phyloP scores from a whole-genome alignment of 2,797 vertebrate genomes.

The Erpetoichthys calabaricus region DNA sequence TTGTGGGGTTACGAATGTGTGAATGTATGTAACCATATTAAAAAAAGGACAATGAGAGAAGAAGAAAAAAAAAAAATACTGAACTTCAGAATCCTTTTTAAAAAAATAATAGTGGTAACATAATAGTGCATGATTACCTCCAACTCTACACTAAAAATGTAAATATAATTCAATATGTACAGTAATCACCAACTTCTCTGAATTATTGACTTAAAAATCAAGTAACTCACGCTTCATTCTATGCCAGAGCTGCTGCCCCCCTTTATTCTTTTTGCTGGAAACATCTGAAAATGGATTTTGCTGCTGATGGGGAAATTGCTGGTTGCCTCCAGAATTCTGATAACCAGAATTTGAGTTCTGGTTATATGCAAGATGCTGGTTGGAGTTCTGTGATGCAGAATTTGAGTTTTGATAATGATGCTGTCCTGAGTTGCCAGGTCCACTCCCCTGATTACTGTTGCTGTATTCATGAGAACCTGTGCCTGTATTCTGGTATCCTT shows the following conservation, averaged over 20 bases:
- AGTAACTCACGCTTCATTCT: slow-evolving; percentile 71
- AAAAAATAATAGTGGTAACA: too few relatives aligned
- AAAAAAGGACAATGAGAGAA: not conserved
- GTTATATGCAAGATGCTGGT: slow-evolving; percentile 10
- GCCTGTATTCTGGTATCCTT: too few relatives aligned
- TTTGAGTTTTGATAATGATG: too few relatives aligned
- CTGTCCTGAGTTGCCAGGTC: not conserved
- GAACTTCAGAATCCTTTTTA: too few relatives aligned
- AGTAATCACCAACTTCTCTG: too few relatives aligned
- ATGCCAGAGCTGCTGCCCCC: slow-evolving; percentile 75
- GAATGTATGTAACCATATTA: not conserved
- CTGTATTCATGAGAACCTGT: not conserved
- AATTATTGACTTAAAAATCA: too few relatives aligned
- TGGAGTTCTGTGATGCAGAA: slow-evolving; percentile 22
- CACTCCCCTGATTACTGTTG: slow-evolving; percentile 14
- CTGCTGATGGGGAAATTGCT: slow-evolving; percentile 14
- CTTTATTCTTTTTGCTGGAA: slow-evolving; percentile 48
- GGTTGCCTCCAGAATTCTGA: slow-evolving; percentile 8
- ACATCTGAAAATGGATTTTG: slow-evolving; percentile 30
- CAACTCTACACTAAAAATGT: too few relatives aligned
- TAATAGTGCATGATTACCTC: too few relatives aligned
- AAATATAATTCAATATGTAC: too few relatives aligned
- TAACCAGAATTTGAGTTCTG: slow-evolving; percentile 15
- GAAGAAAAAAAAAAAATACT: not conserved
- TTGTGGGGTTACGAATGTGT: too few relatives aligned